These are phyloP conservation scores for Lydus trimaculatus DNA, from an alignment of 2,888 invertebrate species.

Conservation along the genomic window DNA sequence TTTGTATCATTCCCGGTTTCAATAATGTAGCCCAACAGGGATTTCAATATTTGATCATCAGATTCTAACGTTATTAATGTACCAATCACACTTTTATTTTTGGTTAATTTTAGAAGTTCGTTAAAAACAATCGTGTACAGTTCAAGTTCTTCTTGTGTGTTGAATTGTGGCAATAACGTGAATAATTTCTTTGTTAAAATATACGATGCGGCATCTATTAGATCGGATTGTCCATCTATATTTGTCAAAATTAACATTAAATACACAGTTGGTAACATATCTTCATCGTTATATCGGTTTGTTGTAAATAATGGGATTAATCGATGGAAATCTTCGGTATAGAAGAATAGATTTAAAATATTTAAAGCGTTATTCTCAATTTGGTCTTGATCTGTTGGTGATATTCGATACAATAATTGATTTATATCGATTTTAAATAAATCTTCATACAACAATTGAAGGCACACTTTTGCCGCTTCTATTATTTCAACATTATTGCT, in stretches of 20 bases:
- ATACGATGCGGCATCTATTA: neutral
- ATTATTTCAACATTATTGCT: neutral
- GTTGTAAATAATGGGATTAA: neutral
- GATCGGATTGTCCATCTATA: neutral
- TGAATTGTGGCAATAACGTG: neutral
- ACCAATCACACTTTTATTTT: neutral
- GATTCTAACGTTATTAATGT: neutral
- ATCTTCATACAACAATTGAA: neutral
- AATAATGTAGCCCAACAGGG: neutral
- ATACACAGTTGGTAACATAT: neutral
- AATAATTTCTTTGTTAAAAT: neutral
- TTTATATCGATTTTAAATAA: neutral
- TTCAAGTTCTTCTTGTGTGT: neutral
- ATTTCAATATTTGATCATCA: neutral
- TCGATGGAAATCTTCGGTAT: neutral
- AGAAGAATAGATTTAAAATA: neutral
- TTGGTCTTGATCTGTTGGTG: neutral
- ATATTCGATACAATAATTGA: neutral
- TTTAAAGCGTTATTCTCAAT: neutral
- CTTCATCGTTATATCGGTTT: too few relatives aligned
- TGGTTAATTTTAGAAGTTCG: neutral
- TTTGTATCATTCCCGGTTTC: neutral
- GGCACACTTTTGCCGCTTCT: neutral
- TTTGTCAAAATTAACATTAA: neutral
- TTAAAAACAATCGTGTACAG: neutral